Percentiles rank a stretch among this genome's conserved stretches.
These are phyloP conservation scores for Plestiodon gilberti DNA, from an alignment of 2,113 vertebrate species.

Conservation along the genomic window DNA sequence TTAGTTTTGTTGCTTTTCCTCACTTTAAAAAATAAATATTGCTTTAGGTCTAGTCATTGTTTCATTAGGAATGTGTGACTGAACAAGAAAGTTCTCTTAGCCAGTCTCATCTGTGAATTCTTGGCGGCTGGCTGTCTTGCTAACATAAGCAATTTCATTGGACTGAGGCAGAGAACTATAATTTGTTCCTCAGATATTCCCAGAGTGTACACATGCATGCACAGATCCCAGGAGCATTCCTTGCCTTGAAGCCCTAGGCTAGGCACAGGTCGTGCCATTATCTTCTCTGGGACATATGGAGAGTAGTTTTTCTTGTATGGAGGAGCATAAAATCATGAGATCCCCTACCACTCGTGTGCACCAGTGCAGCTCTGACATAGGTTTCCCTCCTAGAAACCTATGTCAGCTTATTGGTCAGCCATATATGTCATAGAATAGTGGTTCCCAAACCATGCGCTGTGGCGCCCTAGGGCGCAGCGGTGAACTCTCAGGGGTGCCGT, in stretches of 20 bases:
- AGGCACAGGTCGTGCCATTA: neutral
- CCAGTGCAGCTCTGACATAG: neutral
- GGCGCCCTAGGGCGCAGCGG: no score
- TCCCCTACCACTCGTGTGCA: neutral
- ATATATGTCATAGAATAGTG: no score
- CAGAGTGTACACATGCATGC: neutral
- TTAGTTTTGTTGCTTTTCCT: neutral
- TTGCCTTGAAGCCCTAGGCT: neutral
- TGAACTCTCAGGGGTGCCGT: no score
- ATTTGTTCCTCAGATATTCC: neutral
- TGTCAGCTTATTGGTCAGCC: neutral
- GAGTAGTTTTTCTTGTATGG: neutral
- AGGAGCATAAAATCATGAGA: neutral
- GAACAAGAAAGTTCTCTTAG: neutral
- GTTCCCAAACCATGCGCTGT: no score
- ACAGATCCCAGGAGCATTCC: neutral
- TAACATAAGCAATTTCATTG: neutral
- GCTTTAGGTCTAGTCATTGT: neutral
- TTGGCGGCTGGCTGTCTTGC: neutral
- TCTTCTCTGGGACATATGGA: no score
- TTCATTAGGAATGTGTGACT: neutral
- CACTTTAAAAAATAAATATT: neutral
- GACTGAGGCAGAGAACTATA: neutral
- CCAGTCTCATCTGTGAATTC: neutral
- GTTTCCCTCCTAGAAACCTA: neutral